phyloP scores from a whole-genome alignment of 2,888 invertebrate species.

The Caenorhabditis plicata region DNA sequence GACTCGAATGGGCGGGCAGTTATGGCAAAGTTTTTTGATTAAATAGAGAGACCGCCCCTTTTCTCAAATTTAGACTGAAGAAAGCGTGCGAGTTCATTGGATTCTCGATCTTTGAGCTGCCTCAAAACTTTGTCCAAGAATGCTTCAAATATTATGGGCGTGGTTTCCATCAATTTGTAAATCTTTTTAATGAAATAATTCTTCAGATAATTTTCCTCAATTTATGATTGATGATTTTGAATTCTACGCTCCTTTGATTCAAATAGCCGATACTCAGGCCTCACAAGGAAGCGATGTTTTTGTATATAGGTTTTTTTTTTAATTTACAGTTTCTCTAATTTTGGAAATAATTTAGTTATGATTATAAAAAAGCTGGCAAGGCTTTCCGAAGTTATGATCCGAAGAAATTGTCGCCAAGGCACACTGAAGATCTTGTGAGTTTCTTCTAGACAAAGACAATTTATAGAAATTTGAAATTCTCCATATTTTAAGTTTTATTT shows the following conservation, averaged over 20 bases:
- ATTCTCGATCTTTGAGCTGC: slow-evolving; percentile 4
- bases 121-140: slow-evolving; percentile 1
- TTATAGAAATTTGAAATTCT: too few relatives aligned
- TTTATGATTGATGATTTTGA: slow-evolving; percentile 20
- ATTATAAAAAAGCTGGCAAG: slow-evolving; percentile 21
- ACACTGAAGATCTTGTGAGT: slow-evolving; percentile 34
- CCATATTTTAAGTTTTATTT: too few relatives aligned
- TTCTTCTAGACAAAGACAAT: not conserved
- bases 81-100: slow-evolving; percentile 17
- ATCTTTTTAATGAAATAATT: too few relatives aligned
- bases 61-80: too few relatives aligned
- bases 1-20: not conserved
- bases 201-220: not conserved
- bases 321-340: too few relatives aligned
- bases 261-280: slow-evolving; percentile 5
- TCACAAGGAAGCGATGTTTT: slow-evolving; percentile 8
- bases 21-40: too few relatives aligned
- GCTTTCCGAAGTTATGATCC: slow-evolving; percentile 23
- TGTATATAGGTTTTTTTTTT: slow-evolving; percentile 13
- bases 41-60: too few relatives aligned
- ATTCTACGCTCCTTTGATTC: slow-evolving; percentile 8
- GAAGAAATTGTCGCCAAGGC: slow-evolving; percentile 16
- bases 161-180: not conserved
- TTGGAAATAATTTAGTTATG: slow-evolving; percentile 29
- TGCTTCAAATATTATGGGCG: not conserved